These are phyloP conservation scores for Xylota segnis DNA, from an alignment of 2,888 invertebrate genomes.

Conservation along the genomic window DNA sequence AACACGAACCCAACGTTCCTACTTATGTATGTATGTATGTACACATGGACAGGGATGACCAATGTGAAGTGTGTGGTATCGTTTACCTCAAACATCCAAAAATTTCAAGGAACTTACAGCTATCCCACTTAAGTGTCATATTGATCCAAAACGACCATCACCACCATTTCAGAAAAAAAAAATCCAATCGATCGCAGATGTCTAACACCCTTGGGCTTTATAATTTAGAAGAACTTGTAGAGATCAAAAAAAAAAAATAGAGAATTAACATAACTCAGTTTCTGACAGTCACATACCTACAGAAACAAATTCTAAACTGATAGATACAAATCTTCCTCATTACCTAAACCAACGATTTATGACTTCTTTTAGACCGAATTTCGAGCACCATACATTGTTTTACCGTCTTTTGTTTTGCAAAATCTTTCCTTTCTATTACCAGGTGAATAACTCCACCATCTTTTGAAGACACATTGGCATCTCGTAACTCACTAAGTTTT, in stretches of 20 bases:
- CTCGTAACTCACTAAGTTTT: neutral
- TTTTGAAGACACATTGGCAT: neutral
- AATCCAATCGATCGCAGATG: neutral
- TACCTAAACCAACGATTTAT: no score
- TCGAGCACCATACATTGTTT: neutral
- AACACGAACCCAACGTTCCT: no score
- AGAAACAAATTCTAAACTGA: neutral
- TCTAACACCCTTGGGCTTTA: neutral
- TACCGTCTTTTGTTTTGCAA: neutral
- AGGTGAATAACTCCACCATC: neutral
- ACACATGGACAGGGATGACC: no score
- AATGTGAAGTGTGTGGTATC: no score
- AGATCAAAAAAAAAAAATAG: neutral
- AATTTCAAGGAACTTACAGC: no score
- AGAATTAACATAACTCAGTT: neutral
- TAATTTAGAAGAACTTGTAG: neutral
- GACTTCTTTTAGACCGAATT: neutral
- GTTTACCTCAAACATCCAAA: no score
- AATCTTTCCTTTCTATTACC: neutral
- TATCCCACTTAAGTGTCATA: no score
- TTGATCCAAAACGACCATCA: no score
- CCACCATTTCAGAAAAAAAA: no score
- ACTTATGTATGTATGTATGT: no score
- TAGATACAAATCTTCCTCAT: neutral
- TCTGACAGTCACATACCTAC: neutral